phyloP scores from a whole-genome alignment of 1,140 invertebrate species.

The Prorops nasuta region DNA sequence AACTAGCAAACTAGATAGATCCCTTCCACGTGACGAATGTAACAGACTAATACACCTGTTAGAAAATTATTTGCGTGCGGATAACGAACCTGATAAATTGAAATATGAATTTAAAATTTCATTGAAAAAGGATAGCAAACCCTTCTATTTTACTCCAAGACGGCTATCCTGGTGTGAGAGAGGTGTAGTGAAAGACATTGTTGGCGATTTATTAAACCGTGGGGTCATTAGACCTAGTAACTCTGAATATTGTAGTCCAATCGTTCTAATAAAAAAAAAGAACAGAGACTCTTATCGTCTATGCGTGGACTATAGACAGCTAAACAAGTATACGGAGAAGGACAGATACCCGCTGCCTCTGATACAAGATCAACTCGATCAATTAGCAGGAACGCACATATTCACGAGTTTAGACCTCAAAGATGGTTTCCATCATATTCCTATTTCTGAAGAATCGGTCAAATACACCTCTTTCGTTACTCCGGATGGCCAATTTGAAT shows the following conservation, averaged over 20 bases:
- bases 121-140: too few relatives aligned
- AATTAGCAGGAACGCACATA: slow-evolving; percentile 17
- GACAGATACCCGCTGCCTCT: slow-evolving; percentile 21
- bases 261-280: slow-evolving; percentile 52
- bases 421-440: slow-evolving; percentile 43
- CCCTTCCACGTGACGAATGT: too few relatives aligned
- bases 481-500: slow-evolving; percentile 19
- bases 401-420: slow-evolving; percentile 31
- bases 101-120: too few relatives aligned
- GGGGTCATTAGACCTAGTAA: too few relatives aligned
- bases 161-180: too few relatives aligned
- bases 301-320: slow-evolving; percentile 49
- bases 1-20: too few relatives aligned
- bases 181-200: too few relatives aligned
- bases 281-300: slow-evolving; percentile 47
- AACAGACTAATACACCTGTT: too few relatives aligned
- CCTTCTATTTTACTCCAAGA: too few relatives aligned
- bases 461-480: slow-evolving; percentile 46
- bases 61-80: too few relatives aligned
- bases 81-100: too few relatives aligned
- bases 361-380: slow-evolving; percentile 19
- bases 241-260: slow-evolving; percentile 41
- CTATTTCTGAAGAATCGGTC: slow-evolving; percentile 31
- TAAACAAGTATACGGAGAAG: slow-evolving; percentile 46
- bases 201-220: too few relatives aligned